phyloP scores from a whole-genome alignment of 2,888 invertebrate genomes.

The Tenodera sinensis region DNA sequence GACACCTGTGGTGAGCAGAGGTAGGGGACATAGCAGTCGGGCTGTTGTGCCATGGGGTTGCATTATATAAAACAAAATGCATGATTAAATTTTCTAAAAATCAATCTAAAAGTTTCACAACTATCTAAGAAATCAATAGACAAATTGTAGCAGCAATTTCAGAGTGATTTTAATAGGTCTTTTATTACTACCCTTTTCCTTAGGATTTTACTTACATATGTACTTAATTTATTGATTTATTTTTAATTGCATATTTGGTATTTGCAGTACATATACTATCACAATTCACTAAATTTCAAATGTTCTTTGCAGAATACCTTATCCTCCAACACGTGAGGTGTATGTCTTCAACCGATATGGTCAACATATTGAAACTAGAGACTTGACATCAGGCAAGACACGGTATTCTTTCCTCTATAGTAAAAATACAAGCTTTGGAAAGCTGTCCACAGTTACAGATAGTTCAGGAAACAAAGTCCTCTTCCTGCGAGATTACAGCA shows the following conservation, averaged over 20 bases:
- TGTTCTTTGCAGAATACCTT: slow-evolving; percentile 66
- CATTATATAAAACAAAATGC: no score
- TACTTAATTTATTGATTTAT: background rate
- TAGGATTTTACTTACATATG: no score
- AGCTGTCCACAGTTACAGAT: slow-evolving; percentile 89
- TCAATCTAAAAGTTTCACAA: no score
- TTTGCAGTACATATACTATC: background rate
- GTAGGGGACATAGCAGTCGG: no score
- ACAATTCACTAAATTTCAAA: background rate
- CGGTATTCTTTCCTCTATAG: slow-evolving; percentile 95
- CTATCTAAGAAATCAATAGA: no score
- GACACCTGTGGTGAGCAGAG: no score
- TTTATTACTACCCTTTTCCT: no score
- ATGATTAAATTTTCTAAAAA: no score
- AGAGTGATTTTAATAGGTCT: no score
- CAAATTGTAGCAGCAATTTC: no score
- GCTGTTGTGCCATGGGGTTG: no score
- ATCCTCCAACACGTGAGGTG: slow-evolving; percentile 88
- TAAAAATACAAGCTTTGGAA: slow-evolving; percentile 93
- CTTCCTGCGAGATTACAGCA: slow-evolving; percentile 86
- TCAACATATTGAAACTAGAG: slow-evolving; percentile 92
- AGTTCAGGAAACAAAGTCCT: slow-evolving; percentile 91
- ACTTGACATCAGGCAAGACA: slow-evolving; percentile 90
- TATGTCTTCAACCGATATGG: slow-evolving; percentile 93
- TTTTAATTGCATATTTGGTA: no score